Evolutionary conservation across 2,888 invertebrate species (phyloP), one percentile per base, ranked within the genome.

Genomic region (Ernsta delagoae): DNA sequence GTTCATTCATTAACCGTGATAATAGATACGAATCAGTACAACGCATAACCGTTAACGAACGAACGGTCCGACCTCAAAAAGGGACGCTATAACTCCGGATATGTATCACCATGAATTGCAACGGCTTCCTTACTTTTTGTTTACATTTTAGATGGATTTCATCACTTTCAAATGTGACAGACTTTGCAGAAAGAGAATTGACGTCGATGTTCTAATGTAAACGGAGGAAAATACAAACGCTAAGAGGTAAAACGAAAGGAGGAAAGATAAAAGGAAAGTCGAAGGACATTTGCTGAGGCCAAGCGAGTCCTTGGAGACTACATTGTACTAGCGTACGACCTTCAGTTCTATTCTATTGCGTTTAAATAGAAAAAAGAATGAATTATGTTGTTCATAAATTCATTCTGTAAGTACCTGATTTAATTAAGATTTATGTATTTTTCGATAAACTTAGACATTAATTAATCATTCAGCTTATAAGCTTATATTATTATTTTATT

Each of bases 71-170:
- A 78, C 83, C 84, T 86, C 81, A 74, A 83, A 84, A 86, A 86
- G 85, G 85, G 84, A 79, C 82, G 77, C 72, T 73, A 70, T 70
- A 67, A 72, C 74, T 77, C 84, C 86, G 88, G 87, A 87, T 85
- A 82, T 85, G 77, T 81, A 82, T 78, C 81, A 83, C 77, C 75
- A 76, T 83, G 80, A 82, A 84, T 83, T 81, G 82, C 79, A 80
- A 80, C 74, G 81, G 81, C 84, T 85, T 85, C 84, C 85, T 83
- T 80, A 83, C 82, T 84, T 81, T 78, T 74, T 79, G 78, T 80
- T 74, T 70, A 70, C 50, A 64, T 72, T 72, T 66, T 72, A 71
- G 61, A 67, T 68, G 50, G 57, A 54, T 60, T 61, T 73, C 39
- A 54, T 56, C 8, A 67, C 56, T 16, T 34, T 43, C 53, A 7